Base-by-base conservation (phyloP, 2,113 vertebrate species). In the Rhombomys opimus region DNA sequence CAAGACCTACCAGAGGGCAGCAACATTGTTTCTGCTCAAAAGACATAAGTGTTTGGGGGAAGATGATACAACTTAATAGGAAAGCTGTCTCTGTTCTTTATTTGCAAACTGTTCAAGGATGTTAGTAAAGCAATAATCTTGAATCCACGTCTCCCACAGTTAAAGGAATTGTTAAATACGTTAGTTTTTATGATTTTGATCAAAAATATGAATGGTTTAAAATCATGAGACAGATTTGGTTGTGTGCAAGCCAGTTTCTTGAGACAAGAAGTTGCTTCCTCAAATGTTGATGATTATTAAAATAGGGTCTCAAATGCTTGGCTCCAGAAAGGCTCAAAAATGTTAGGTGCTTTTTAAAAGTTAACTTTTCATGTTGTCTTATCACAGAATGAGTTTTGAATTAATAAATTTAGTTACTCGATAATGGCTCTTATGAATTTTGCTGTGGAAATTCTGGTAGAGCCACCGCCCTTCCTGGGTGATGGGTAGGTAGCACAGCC, bases 381-480 rank as follows among this genome's bases (percentile, higher is more conserved):
- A 25, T n/a, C 32, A 63, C 3, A 50, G 41, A 88, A 68, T 10
- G 1, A 18, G 30, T 54, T 96, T 82, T 17, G n/a, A 86, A 41
- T 89, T n/a, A 81, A 75, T 86, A 20, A 35, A 14, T 72, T 89
- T 89, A 54, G 38, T 70, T 88, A 10, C 23, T 22, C 13, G 27
- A 22, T 15, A 27, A 15, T 0, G 54, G 1, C 77, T 68, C 87
- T 76, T 73, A 25, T 77, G 23, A 73, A 27, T 68, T 68, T 73
- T 93, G 87, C 70, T 80, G 78, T 95, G 87, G 54, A 81, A 77
- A 82, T 70, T 72, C 67, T 32, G 23, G 11, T 2, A 10, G 27
- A 8, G 91, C 81, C 89, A 85, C 96, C 75, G 57, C 97, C 97
- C 96, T 97, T 96, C 91, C 90, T 94, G 95, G 95, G 68, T 82